Evolutionary conservation across 1,140 invertebrate species (phyloP), one percentile per base, ranked within the genome.

Genomic region (Hypothenemus hampei): DNA sequence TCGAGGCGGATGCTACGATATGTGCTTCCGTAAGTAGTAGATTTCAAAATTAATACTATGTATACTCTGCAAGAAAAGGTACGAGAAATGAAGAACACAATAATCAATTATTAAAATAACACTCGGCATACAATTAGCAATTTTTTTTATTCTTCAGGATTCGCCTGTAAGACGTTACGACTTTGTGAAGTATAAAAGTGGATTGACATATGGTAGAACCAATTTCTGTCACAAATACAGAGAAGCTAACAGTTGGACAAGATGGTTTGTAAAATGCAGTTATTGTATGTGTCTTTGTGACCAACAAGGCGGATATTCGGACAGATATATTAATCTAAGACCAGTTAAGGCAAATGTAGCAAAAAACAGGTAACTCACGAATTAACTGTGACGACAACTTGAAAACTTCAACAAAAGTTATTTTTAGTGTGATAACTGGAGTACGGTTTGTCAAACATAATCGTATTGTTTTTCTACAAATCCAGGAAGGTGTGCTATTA

Each of bases 1-100:
- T 90, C 3, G 85, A 91, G 65, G 86, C 87, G 0, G 87, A 91
- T 53, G 88, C 91, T 79, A 82, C 77, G 76, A 76, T 91, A 23
- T 93, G 89, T 67, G 80, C 81, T 5, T 70, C 84, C 62, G 84
- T 85, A 63, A 78, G 79, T 69, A 37, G 23, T 16, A 29, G 0
- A 29, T 29, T n/a, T 29, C 6, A 29, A 29, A 29, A 6, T 29
- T 6, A 29, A 7, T 29, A 7, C 26, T 29, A 29, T 29, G 6
- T 29, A n/a, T n/a, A 29, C 26, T 29, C 6, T 29, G 6, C 26
- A 29, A n/a, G n/a, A n/a, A n/a, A n/a, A n/a, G n/a, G n/a, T n/a
- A n/a, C n/a, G n/a, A n/a, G n/a, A n/a, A n/a, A n/a, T n/a, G 26
- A 29, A 29, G n/a, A 29, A 29, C 26, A 6, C 26, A 29, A n/a